Conservation (phyloP, 2,113 vertebrate species). For the Brienomyrus brachyistius region DNA sequence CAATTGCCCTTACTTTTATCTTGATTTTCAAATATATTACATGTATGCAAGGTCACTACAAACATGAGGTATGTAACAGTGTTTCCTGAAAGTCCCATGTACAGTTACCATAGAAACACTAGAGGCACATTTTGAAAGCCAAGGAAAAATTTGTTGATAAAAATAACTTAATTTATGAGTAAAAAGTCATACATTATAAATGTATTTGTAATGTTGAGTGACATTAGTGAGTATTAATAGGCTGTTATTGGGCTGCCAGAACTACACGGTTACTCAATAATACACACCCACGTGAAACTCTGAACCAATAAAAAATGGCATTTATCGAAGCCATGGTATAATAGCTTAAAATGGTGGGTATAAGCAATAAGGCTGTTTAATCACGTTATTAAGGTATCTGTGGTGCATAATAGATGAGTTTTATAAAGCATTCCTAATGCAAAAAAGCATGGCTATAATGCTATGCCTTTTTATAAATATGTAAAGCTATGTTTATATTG, state of each 20-base stretch:
- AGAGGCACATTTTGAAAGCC: not conserved
- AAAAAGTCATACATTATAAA: not conserved
- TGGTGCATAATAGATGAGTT: not conserved
- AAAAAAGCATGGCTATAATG: not conserved
- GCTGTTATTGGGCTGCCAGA: not conserved
- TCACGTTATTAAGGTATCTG: not conserved
- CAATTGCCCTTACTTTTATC: too few species aligned
- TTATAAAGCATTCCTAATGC: not conserved
- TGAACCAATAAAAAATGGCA: not conserved
- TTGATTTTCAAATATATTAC: too few species aligned
- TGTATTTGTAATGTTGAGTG: not conserved
- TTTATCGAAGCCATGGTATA: not conserved
- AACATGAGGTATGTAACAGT: too few species aligned
- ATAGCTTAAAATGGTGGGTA: not conserved
- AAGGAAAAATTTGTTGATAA: not conserved
- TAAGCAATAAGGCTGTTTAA: not conserved
- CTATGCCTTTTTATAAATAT: not conserved
- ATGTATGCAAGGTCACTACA: too few species aligned
- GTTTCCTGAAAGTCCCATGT: too few species aligned
- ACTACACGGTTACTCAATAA: not conserved
- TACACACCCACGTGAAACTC: not conserved
- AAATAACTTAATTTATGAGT: not conserved
- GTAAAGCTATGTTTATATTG: not conserved
- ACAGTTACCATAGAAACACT: not conserved
- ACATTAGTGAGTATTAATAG: not conserved